Percentiles rank a stretch among this genome's conserved stretches.
These are phyloP conservation scores for Pseudomyrmex concolor DNA, from an alignment of 1,140 invertebrate genomes.

Conservation along the genomic window DNA sequence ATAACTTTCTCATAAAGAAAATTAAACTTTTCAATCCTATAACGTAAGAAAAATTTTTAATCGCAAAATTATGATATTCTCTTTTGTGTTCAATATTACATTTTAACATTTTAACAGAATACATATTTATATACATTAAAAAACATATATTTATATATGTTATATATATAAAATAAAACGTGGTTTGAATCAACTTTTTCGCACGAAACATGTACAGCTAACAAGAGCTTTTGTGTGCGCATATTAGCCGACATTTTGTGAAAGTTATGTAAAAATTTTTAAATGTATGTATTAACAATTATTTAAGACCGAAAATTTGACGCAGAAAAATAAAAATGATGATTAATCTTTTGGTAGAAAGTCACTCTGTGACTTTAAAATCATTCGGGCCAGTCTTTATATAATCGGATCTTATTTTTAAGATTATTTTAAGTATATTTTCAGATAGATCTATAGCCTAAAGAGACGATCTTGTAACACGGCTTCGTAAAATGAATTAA, in stretches of 20 bases:
- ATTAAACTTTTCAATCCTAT: background rate
- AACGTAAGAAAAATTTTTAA: too few relatives aligned
- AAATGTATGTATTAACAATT: constrained; percentile 4
- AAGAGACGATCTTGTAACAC: too few relatives aligned
- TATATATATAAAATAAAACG: background rate
- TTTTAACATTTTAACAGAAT: background rate
- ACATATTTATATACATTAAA: background rate
- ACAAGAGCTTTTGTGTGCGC: constrained; percentile 15
- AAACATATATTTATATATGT: background rate
- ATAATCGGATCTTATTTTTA: too few relatives aligned
- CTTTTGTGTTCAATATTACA: background rate
- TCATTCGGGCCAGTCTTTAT: too few relatives aligned
- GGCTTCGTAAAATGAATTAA: too few relatives aligned
- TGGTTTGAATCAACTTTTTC: background rate
- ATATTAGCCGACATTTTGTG: constrained; percentile 42
- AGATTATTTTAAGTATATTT: too few relatives aligned
- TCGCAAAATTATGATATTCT: too few relatives aligned
- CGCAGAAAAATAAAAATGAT: background rate
- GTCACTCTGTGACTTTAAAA: too few relatives aligned
- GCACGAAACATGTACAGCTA: background rate
- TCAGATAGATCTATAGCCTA: too few relatives aligned
- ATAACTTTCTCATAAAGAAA: background rate
- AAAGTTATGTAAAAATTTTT: constrained; percentile 38
- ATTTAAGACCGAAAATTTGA: background rate
- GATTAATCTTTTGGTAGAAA: background rate